Percentiles rank a stretch among this genome's conserved stretches.
Conservation (phyloP, 1,140 invertebrate species). For the Vanessa tameamea region DNA sequence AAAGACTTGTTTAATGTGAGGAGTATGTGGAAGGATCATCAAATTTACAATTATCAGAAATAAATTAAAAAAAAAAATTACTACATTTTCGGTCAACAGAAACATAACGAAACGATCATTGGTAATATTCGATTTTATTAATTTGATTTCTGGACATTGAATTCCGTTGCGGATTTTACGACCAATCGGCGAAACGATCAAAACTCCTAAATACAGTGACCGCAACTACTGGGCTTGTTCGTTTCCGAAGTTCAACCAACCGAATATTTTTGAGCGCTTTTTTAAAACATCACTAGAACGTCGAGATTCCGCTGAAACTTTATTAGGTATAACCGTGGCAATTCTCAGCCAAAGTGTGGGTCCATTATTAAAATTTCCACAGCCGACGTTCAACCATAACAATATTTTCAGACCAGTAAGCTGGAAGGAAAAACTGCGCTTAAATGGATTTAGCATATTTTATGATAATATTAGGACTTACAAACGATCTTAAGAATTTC, state of each 20-base stretch:
- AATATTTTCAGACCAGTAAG: conserved; percentile 65
- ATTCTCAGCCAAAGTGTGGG: conserved; percentile 44
- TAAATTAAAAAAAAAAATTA: no score
- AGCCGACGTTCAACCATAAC: conserved; percentile 54
- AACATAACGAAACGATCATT: no score
- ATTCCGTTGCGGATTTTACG: neutral
- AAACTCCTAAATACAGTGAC: conserved; percentile 21
- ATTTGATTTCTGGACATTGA: neutral
- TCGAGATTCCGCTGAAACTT: conserved; percentile 17
- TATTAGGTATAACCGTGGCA: conserved; percentile 41
- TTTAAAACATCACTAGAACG: conserved; percentile 18
- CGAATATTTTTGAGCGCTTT: conserved; percentile 17
- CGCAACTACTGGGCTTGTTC: conserved; percentile 15
- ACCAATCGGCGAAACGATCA: conserved; percentile 16
- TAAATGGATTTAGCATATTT: conserved; percentile 71
- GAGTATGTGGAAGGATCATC: neutral
- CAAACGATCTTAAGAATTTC: conserved; percentile 52
- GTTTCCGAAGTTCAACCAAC: conserved; percentile 12
- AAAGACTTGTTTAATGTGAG: no score
- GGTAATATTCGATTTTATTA: no score
- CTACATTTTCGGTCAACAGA: no score
- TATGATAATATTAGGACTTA: conserved; percentile 65
- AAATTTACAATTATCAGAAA: neutral
- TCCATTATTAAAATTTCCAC: conserved; percentile 62
- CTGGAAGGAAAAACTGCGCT: conserved; percentile 64